phyloP scores from a whole-genome alignment of 2,113 vertebrate species.

The Pituophis catenifer region DNA sequence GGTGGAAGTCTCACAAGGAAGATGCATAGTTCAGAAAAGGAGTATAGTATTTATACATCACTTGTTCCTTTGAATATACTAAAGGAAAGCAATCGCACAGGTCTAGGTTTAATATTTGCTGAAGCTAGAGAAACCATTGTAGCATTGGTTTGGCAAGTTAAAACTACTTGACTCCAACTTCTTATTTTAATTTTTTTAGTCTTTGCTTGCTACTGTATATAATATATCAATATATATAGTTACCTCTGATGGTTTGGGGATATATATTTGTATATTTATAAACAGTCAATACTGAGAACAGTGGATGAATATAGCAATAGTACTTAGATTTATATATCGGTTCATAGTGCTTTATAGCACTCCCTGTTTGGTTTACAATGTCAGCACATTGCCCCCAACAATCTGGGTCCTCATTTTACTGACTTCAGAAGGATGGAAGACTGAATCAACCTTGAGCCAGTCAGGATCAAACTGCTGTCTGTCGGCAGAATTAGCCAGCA shows the following conservation, averaged over 20 bases:
- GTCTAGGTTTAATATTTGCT: not conserved
- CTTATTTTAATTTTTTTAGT: not conserved
- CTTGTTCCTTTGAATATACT: not conserved
- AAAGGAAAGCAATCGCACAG: not conserved
- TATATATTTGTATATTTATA: not conserved
- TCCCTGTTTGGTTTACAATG: not conserved
- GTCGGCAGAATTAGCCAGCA: not conserved
- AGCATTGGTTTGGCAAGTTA: not conserved
- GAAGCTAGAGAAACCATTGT: not conserved
- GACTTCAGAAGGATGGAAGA: not conserved
- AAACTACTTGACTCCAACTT: not conserved
- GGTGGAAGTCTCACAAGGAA: not conserved
- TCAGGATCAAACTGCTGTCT: not conserved
- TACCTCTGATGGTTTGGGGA: not conserved
- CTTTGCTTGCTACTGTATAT: not conserved
- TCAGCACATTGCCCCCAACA: not conserved
- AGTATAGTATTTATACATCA: not conserved
- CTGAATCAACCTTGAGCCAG: not conserved
- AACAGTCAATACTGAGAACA: not conserved
- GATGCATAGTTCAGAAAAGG: fast-evolving
- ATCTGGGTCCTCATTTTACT: not conserved
- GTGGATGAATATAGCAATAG: not conserved
- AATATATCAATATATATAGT: not conserved
- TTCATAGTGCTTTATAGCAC: not conserved
- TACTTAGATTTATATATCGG: not conserved